Evolutionary conservation across 2,113 vertebrate genomes (phyloP).

Genomic region (Agapornis roseicollis): DNA sequence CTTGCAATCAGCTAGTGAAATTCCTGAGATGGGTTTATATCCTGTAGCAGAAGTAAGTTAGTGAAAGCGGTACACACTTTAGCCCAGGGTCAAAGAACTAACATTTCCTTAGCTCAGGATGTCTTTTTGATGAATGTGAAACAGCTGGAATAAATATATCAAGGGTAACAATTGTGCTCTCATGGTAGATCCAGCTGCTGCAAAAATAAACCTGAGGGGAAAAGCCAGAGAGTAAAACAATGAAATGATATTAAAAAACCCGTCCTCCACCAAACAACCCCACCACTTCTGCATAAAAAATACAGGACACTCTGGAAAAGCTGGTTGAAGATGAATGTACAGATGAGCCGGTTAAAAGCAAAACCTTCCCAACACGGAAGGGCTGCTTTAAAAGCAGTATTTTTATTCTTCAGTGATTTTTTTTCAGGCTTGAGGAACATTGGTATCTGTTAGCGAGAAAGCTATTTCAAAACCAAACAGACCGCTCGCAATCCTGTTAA

Average conservation of each 20-base stretch:
- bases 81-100: neutral
- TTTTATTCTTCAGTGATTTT: neutral
- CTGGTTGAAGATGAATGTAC: neutral
- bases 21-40: neutral
- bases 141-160: conserved; percentile 62
- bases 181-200: conserved; percentile 45
- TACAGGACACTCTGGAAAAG: neutral
- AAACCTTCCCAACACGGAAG: neutral
- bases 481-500: conserved; percentile 80
- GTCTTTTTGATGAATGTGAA: conserved; percentile 60
- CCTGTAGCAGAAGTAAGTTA: neutral
- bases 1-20: neutral
- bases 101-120: neutral
- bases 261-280: neutral
- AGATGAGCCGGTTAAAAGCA: neutral
- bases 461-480: neutral
- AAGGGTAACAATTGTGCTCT: conserved; percentile 44
- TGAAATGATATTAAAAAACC: accelerated
- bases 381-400: neutral
- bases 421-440: neutral
- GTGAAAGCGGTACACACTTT: neutral
- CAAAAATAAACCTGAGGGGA: neutral
- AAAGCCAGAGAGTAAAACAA: neutral
- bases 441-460: accelerated
- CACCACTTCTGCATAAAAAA: neutral